phyloP scores from a whole-genome alignment of 2,888 invertebrate species.

The Cantharis lateralis region DNA sequence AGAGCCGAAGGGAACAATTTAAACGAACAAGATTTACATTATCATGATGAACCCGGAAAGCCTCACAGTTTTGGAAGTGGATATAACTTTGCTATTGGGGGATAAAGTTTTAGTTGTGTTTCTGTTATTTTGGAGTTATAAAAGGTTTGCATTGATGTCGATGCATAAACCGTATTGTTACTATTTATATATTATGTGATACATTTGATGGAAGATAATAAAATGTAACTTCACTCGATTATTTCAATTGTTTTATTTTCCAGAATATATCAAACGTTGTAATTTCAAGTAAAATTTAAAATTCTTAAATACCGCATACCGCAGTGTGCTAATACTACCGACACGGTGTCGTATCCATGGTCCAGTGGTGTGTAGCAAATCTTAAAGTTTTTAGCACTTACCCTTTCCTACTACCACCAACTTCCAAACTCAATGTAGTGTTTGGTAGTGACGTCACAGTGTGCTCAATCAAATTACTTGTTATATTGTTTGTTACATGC shows the following conservation, averaged over 20 bases:
- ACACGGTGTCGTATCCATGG: too few species aligned
- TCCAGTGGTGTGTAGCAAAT: too few species aligned
- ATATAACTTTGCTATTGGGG: conserved; percentile 66
- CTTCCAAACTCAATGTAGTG: too few species aligned
- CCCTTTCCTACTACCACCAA: too few species aligned
- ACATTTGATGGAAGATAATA: background rate
- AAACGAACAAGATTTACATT: conserved; percentile 44
- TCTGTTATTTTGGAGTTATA: background rate
- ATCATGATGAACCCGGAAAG: conserved; percentile 54
- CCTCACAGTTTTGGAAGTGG: conserved; percentile 67
- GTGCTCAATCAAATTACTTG: too few species aligned
- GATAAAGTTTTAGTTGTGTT: conserved; percentile 47
- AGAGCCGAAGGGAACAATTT: conserved; percentile 7
- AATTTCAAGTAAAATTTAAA: too few species aligned
- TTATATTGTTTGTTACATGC: too few species aligned
- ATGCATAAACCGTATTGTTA: background rate
- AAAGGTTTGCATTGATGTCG: background rate
- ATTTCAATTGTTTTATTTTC: background rate
- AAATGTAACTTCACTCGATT: background rate
- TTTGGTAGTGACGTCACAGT: too few species aligned
- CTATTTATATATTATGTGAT: background rate
- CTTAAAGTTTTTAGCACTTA: too few species aligned
- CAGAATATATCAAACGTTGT: too few species aligned
- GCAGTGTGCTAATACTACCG: too few species aligned
- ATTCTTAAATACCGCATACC: too few species aligned